These are phyloP conservation scores for Triplophysa tibetana DNA, from an alignment of 2,113 vertebrate genomes.

Conservation along the genomic window DNA sequence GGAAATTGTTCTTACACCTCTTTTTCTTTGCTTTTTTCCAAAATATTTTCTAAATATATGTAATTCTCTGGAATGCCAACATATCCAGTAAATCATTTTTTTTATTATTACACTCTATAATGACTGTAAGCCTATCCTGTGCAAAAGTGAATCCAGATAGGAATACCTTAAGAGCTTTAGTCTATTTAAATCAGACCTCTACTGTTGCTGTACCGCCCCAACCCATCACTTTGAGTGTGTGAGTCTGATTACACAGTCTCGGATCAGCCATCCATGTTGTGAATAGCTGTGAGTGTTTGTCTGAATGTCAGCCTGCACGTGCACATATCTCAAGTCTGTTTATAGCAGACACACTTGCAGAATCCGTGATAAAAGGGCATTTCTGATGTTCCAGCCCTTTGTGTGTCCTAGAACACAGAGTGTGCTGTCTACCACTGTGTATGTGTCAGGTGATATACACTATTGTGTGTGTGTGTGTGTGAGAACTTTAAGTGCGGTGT, in stretches of 20 bases:
- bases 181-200: constrained; percentile 42
- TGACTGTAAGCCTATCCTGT: not conserved
- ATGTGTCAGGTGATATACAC: constrained; percentile 15
- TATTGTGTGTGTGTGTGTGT: not conserved
- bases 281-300: constrained; percentile 25
- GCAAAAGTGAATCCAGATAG: constrained; percentile 1
- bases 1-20: no score
- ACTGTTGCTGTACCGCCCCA: not conserved
- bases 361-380: constrained; percentile 7
- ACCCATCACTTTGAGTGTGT: constrained; percentile 24
- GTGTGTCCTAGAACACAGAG: constrained; percentile 5
- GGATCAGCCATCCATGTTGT: constrained; percentile 8
- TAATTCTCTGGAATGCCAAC: not conserved
- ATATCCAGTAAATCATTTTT: not conserved
- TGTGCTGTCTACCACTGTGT: not conserved
- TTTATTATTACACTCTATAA: not conserved
- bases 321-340: constrained; percentile 25
- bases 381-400: not conserved
- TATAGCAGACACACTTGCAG: constrained; percentile 12
- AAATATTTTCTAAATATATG: no score
- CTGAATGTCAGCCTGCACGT: constrained; percentile 28
- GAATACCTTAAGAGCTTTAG: constrained; percentile 35
- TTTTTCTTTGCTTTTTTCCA: no score
- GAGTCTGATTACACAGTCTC: constrained; percentile 9
- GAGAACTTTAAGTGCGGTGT: constrained; percentile 52